phyloP scores from a whole-genome alignment of 2,113 vertebrate genomes.

The Sapajus apella region DNA sequence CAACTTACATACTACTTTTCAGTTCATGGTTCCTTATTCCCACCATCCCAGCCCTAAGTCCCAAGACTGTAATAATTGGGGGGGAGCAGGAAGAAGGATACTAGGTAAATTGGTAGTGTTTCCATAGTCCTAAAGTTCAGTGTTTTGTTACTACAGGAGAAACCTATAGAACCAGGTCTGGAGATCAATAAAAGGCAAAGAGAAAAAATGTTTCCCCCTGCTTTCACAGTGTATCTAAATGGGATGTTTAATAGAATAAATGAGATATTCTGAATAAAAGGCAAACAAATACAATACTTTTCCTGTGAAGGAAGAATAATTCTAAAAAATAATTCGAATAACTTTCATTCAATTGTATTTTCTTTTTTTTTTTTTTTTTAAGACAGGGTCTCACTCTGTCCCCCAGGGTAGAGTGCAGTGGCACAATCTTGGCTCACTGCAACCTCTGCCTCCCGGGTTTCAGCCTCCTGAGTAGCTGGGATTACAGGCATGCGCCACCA shows the following conservation, averaged over 20 bases:
- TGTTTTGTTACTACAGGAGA: conserved; percentile 30
- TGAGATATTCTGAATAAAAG: conserved; percentile 10
- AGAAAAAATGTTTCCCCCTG: background rate
- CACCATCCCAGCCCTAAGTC: background rate
- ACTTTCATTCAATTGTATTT: conserved; percentile 15
- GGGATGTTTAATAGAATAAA: background rate
- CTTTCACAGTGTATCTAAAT: background rate
- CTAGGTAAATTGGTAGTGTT: background rate
- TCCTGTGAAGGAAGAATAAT: conserved; percentile 18
- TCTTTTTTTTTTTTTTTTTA: too few species aligned
- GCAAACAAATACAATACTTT: background rate
- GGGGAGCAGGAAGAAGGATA: background rate
- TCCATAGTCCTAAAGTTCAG: conserved; percentile 1
- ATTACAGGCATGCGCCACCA: too few species aligned
- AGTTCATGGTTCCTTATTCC: background rate
- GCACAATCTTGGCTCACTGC: too few species aligned
- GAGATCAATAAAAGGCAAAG: background rate
- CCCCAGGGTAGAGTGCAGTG: too few species aligned
- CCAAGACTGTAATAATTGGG: background rate
- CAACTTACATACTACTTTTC: background rate
- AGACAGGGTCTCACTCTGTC: too few species aligned
- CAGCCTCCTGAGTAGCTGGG: too few species aligned
- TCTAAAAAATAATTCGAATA: conserved; percentile 21
- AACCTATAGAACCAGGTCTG: background rate
- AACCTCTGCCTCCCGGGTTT: too few species aligned